Evolutionary conservation across 2,113 vertebrate species (phyloP), one percentile per base, ranked within the genome.

Genomic region (Sapayoa aenigma): DNA sequence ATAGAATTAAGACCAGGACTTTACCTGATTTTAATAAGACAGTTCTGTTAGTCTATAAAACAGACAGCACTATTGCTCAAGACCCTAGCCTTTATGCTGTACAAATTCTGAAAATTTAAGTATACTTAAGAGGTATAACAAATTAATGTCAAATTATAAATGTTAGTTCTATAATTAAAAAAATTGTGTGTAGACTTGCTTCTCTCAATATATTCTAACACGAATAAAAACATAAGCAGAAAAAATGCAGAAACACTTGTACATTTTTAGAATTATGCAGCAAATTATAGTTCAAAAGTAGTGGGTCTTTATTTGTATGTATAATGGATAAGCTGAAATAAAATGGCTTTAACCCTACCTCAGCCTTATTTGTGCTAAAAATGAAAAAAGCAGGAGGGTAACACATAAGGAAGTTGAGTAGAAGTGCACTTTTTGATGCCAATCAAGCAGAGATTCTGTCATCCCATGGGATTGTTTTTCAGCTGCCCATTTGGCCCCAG

Each of bases 381-480:
- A 50, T 44, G 16, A n/a, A 66, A 73, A 30, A 37, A 22, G 28
- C 37, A 89, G 44, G 30, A 55, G 27, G 18, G 69, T n/a, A 79
- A 14, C 42, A 71, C 28, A 42, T 12, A 52, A 77, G 21, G 73
- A 62, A 76, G 20, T 41, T 50, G 15, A 74, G 16, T 46, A 31
- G 46, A 86, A 23, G 19, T 50, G 60, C 0, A 1, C 11, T 69
- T 79, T 78, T 37, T 60, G 11, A 55, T 63, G 72, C 11, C 52
- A 59, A 33, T 18, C 14, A 69, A 85, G 46, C 30, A 27, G 46
- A 55, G 35, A 24, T 62, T 67, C 56, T 87, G 49, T 15, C 23
- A 30, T 30, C 4, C 53, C 7, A 6, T 4, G 1, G n/a, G 24
- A 39, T 2, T 1, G 25, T 62, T 66, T 31, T 31, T 17, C 31